These are phyloP conservation scores for Caranx melampygus DNA, from an alignment of 2,113 vertebrate genomes.

Conservation along the genomic window DNA sequence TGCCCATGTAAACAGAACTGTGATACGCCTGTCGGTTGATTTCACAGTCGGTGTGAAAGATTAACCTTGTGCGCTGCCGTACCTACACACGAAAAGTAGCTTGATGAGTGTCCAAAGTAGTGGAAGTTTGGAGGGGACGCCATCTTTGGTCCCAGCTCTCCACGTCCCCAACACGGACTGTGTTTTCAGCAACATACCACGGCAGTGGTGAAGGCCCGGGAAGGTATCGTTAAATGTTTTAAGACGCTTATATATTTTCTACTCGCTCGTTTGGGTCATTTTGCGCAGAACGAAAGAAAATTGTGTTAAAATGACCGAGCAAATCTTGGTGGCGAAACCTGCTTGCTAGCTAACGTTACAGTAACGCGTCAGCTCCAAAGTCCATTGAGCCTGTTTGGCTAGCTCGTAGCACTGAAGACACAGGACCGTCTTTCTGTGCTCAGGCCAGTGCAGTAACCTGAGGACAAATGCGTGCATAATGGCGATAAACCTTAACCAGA, in stretches of 20 bases:
- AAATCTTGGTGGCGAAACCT: constrained; percentile 61
- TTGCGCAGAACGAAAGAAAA: constrained; percentile 25
- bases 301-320: constrained; percentile 59
- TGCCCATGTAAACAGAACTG: constrained; percentile 2
- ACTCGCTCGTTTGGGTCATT: constrained; percentile 18
- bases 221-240: constrained; percentile 84
- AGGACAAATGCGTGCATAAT: constrained; percentile 45
- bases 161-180: constrained; percentile 92
- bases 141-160: constrained; percentile 98
- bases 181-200: constrained; percentile 88
- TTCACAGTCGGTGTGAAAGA: constrained; percentile 33
- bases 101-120: constrained; percentile 99
- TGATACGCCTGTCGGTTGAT: not conserved
- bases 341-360: constrained; percentile 66
- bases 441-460: constrained; percentile 64
- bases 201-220: constrained; percentile 87
- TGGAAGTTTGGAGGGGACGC: constrained; percentile 99
- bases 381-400: constrained; percentile 73
- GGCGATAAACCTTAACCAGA: constrained; percentile 38
- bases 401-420: constrained; percentile 73
- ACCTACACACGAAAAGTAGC: constrained; percentile 87
- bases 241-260: constrained; percentile 27
- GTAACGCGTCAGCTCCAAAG: constrained; percentile 72
- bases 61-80: constrained; percentile 38
- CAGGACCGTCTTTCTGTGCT: constrained; percentile 52